A percentile compares a stretch with the other conserved stretches of the same genome.
Conservation (phyloP, 2,113 vertebrate genomes). For the Cheilinus undulatus region DNA sequence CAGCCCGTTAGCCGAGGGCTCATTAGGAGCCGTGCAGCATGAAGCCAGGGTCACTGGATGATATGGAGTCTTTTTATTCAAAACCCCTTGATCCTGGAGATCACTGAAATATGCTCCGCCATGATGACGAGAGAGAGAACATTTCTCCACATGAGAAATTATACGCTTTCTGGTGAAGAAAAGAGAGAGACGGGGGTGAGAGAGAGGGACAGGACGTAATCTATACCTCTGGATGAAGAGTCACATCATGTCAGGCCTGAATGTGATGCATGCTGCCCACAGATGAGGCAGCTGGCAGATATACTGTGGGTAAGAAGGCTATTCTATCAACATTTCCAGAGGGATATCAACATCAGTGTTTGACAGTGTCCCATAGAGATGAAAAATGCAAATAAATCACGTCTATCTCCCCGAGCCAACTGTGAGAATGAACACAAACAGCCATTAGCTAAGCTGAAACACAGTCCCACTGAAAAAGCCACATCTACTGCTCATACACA, state of each 20-base stretch:
- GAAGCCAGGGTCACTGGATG: constrained; percentile 59
- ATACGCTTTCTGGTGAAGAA: constrained; percentile 38
- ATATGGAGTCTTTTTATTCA: constrained; percentile 60
- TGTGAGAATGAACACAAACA: constrained; percentile 54
- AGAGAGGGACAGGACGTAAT: constrained; percentile 52
- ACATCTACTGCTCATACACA: constrained; percentile 19
- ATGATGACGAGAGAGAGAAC: constrained; percentile 42
- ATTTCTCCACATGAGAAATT: constrained; percentile 71
- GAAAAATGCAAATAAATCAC: constrained; percentile 54
- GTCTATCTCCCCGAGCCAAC: constrained; percentile 33
- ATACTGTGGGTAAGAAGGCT: constrained; percentile 47
- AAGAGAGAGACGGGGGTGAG: constrained; percentile 36
- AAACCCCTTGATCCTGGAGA: constrained; percentile 71
- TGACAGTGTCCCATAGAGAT: constrained; percentile 41
- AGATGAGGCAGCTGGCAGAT: constrained; percentile 66
- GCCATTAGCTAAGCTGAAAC: constrained; percentile 34
- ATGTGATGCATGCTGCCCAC: constrained; percentile 69
- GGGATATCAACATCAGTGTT: constrained; percentile 50
- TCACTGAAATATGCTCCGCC: constrained; percentile 56
- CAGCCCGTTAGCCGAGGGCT: constrained; percentile 63
- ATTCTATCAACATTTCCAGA: constrained; percentile 55
- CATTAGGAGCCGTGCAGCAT: constrained; percentile 65
- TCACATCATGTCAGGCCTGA: constrained; percentile 60
- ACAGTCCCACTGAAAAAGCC: constrained; percentile 11
- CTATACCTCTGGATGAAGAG: constrained; percentile 72